Evolutionary conservation across 1,140 invertebrate genomes (phyloP).

Genomic region (Lethocerus indicus): DNA sequence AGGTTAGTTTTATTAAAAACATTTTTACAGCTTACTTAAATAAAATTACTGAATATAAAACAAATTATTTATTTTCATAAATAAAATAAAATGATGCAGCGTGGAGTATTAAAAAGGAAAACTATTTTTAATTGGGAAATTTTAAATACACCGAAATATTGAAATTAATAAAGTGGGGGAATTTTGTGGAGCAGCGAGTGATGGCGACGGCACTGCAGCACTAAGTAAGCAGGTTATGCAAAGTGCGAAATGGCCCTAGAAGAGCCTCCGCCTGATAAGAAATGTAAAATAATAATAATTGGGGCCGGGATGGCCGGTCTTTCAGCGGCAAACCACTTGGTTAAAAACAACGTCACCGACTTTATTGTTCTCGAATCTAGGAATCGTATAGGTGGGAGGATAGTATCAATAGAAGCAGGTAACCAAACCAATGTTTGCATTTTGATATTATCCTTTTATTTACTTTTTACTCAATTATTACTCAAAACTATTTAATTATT

Average conservation of each 20-base stretch:
- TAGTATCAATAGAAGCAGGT: constrained; percentile 55
- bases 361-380: constrained; percentile 67
- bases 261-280: constrained; percentile 14
- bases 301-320: constrained; percentile 75
- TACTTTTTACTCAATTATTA: not conserved
- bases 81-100: no score
- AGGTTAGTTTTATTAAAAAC: not conserved
- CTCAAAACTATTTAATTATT: no score
- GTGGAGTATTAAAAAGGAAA: no score
- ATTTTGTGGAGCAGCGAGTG: no score
- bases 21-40: no score
- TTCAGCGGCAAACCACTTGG: constrained; percentile 64
- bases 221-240: no score
- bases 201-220: no score
- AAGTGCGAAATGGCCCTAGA: constrained; percentile 11
- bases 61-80: no score
- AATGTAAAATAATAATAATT: constrained; percentile 61
- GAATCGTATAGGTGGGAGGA: constrained; percentile 60
- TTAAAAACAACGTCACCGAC: constrained; percentile 61
- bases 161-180: no score
- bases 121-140: no score
- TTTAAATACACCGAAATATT: no score
- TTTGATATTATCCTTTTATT: not conserved
- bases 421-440: constrained; percentile 24
- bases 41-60: no score